These are phyloP conservation scores for Nephrotoma flavescens DNA, from an alignment of 2,888 invertebrate species.

Conservation along the genomic window DNA sequence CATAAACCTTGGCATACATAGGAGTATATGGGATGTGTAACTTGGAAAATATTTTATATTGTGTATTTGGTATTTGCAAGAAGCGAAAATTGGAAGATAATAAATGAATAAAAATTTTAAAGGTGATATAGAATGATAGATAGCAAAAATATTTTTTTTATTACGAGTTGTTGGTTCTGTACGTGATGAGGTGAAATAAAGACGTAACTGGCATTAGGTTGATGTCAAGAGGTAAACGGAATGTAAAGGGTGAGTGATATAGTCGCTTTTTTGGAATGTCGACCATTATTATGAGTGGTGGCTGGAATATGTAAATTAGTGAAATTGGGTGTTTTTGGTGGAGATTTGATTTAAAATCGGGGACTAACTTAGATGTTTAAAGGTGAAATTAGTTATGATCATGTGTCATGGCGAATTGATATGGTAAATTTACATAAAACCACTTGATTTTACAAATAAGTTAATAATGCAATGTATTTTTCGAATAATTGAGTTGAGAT, in stretches of 20 bases:
- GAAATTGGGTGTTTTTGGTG: neutral
- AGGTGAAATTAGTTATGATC: neutral
- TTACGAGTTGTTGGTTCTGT: neutral
- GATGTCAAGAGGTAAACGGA: neutral
- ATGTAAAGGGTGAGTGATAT: neutral
- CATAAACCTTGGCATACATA: neutral
- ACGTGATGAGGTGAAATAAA: neutral
- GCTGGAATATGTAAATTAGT: neutral
- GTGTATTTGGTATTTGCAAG: neutral
- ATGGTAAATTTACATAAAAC: too few relatives aligned
- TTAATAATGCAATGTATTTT: too few relatives aligned
- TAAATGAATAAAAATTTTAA: neutral
- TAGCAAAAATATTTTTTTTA: neutral
- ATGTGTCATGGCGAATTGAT: neutral
- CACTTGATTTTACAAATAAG: too few relatives aligned
- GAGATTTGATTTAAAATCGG: neutral
- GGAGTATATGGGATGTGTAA: neutral
- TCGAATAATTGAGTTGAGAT: too few relatives aligned
- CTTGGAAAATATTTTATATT: neutral
- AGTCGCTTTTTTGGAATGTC: neutral
- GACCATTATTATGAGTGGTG: neutral
- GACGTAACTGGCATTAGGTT: neutral
- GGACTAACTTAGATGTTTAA: neutral
- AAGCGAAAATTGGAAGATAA: neutral
- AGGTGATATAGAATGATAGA: neutral